Evolutionary conservation across 2,113 vertebrate species (phyloP).

Genomic region (Actenoides hombroni): DNA sequence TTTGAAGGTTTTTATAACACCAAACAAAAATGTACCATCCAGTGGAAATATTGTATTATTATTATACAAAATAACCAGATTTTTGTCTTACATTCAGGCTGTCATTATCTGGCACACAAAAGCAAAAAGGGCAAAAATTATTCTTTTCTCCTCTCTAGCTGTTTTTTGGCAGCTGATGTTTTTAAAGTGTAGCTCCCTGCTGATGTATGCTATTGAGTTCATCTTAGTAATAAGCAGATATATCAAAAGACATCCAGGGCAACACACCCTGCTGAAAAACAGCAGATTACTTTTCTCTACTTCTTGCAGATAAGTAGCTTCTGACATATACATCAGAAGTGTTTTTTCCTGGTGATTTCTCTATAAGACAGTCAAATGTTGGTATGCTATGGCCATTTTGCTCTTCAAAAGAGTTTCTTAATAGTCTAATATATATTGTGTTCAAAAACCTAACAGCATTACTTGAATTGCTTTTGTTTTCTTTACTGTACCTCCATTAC

Average conservation of each 20-base stretch:
- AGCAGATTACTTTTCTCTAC: neutral
- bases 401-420: neutral
- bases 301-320: neutral
- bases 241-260: conserved; percentile 25
- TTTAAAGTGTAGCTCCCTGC: neutral
- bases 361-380: neutral
- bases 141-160: neutral
- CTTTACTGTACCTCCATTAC: neutral
- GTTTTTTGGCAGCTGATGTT: conserved; percentile 17
- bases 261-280: conserved; percentile 42
- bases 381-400: neutral
- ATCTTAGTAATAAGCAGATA: conserved; percentile 38
- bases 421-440: neutral
- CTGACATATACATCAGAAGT: neutral
- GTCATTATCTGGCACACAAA: neutral
- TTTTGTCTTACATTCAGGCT: neutral
- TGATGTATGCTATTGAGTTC: conserved; percentile 3
- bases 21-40: neutral
- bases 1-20: neutral
- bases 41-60: neutral
- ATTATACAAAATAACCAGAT: neutral
- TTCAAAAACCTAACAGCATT: neutral
- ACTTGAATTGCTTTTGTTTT: conserved; percentile 1
- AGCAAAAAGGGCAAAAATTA: neutral
- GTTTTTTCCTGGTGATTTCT: neutral